These are phyloP conservation scores for Ridgeia piscesae DNA, from an alignment of 1,140 invertebrate genomes.

Conservation along the genomic window DNA sequence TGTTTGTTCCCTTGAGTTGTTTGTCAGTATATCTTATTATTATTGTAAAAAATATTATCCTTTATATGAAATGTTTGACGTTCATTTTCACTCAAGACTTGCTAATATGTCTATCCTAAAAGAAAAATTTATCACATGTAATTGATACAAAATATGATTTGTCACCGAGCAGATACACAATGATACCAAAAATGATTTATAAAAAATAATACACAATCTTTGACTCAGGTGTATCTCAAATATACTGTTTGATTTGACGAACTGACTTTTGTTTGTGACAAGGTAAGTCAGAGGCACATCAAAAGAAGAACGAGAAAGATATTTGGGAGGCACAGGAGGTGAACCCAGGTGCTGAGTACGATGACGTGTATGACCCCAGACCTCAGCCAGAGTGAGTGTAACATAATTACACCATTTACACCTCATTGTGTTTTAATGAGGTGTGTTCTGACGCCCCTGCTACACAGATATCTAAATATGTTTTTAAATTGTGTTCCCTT, in stretches of 20 bases:
- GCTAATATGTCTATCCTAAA: background rate
- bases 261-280: background rate
- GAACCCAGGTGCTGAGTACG: constrained; percentile 55
- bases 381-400: constrained; percentile 65
- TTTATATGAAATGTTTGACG: background rate
- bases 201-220: background rate
- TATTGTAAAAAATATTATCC: background rate
- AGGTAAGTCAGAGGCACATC: background rate
- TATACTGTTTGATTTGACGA: background rate
- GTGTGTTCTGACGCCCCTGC: no score
- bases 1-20: no score
- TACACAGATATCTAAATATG: no score
- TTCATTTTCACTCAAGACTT: background rate
- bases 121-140: background rate
- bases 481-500: no score
- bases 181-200: background rate
- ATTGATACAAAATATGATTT: background rate
- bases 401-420: no score
- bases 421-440: no score
- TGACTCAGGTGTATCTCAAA: background rate
- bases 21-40: no score
- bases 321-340: constrained; percentile 66
- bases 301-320: constrained; percentile 52
- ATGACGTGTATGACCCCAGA: constrained; percentile 66
- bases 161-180: background rate